Base-by-base conservation (phyloP, 2,113 vertebrate genomes). In the Hipposideros armiger region DNA sequence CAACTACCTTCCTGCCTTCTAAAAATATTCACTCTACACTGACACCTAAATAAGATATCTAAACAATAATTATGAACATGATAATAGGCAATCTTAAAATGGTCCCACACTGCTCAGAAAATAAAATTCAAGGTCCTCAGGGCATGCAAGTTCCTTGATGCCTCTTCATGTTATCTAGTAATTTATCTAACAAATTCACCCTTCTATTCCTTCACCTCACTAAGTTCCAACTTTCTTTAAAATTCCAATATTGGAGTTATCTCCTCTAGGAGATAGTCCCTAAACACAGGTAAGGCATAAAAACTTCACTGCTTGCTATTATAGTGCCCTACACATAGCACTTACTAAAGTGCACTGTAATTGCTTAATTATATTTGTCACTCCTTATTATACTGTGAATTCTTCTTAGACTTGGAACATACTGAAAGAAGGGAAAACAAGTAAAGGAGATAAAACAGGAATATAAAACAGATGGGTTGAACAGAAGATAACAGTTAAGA, bases 181-280 rank as follows among this genome's bases (percentile, higher is more conserved):
- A 69, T 77, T 50, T 81, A 50, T n/a, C n/a, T 47, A 8, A 69
- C n/a, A n/a, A 94, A 77, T 20, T 83, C 54, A 58, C 16, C 50
- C 30, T 56, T 74, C 20, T 13, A 88, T 50, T 72, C 28, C 50
- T 67, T 83, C 40, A 76, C 50, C 32, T 76, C 45, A 80, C 42
- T 72, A 64, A 74, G 67, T 74, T 82, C 40, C 58, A 83, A 67
- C 40, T 67, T 90, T 24, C 92, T 88, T 72, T 22, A 84, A 94
- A 94, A 58, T 69, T 58, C 50, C 45, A 90, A 54, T 40, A 74
- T 14, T 58, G 11, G 15, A 83, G 36, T 58, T 76, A 30, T 17
- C 40, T 84, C 78, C 17, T 69, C 40, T 76, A 47, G 36, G 16
- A 90, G 15, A 42, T 4, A 67, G 40, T 30, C 26, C 30, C n/a